phyloP scores from a whole-genome alignment of 2,888 invertebrate genomes.

The Andrena dorsata region DNA sequence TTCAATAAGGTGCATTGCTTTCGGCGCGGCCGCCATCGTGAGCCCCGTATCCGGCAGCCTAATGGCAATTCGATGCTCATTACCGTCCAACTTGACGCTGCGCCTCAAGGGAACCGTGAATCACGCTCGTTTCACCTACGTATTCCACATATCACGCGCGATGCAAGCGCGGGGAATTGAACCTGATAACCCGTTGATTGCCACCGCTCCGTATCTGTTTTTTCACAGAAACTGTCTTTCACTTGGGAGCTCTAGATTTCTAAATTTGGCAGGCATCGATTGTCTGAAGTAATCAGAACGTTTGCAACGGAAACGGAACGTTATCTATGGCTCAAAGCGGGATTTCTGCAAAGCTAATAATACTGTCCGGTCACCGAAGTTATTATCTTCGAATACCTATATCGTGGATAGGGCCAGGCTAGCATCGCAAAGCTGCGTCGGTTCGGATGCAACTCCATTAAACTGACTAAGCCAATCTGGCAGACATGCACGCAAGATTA shows the following conservation, averaged over 20 bases:
- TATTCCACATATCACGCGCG: conserved; percentile 30
- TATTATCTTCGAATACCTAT: conserved; percentile 19
- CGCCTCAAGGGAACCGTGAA: conserved; percentile 38
- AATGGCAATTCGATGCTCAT: conserved; percentile 66
- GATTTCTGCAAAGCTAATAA: conserved; percentile 4
- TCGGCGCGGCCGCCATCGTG: neutral
- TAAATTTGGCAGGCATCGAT: neutral
- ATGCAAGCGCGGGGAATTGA: conserved; percentile 29
- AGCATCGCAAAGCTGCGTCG: conserved; percentile 17
- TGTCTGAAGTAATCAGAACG: neutral
- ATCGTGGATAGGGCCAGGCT: conserved; percentile 22
- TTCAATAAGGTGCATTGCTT: neutral
- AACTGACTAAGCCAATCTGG: conserved; percentile 44
- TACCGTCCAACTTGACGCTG: conserved; percentile 53
- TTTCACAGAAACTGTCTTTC: neutral
- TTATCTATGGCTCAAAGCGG: neutral
- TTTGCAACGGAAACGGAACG: neutral
- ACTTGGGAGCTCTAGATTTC: neutral
- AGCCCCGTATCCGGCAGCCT: conserved; percentile 5
- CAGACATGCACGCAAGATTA: conserved; percentile 12
- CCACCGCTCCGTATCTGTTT: neutral
- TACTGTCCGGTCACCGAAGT: neutral
- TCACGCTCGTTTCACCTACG: conserved; percentile 41
- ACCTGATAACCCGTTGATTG: conserved; percentile 28
- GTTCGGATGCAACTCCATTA: conserved; percentile 42